Percentiles rank a stretch among this genome's conserved stretches.
These are phyloP conservation scores for Peromyscus maniculatus DNA, from an alignment of 2,113 vertebrate genomes.

Conservation along the genomic window DNA sequence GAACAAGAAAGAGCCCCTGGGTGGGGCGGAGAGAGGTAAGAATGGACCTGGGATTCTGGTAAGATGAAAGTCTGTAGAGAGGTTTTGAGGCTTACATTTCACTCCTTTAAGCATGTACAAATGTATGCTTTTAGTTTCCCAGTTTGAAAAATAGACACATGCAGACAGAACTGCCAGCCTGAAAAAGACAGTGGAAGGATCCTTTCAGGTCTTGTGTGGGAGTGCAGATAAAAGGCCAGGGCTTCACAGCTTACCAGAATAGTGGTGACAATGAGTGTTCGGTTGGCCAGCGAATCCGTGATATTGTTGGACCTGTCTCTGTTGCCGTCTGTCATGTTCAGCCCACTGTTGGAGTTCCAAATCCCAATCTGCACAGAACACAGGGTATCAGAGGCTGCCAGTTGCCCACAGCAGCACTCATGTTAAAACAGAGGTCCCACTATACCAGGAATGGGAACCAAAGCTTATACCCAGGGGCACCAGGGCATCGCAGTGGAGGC, in stretches of 20 bases:
- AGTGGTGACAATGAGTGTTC: constrained; percentile 97
- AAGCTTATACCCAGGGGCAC: background rate
- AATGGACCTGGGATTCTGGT: background rate
- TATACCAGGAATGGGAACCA: background rate
- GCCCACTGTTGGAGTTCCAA: constrained; percentile 97
- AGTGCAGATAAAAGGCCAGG: background rate
- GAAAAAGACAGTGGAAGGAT: background rate
- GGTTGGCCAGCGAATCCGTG: constrained; percentile 95
- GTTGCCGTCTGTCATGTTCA: constrained; percentile 95
- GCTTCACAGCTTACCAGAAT: constrained; percentile 93
- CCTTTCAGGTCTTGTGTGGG: background rate
- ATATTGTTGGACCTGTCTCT: constrained; percentile 93
- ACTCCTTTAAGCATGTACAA: background rate
- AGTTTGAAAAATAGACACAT: background rate
- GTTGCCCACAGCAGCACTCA: fast-evolving
- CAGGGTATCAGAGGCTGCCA: constrained; percentile 55
- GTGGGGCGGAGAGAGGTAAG: fast-evolving
- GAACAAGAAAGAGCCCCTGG: background rate
- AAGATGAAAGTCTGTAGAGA: background rate
- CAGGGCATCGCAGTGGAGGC: constrained; percentile 50
- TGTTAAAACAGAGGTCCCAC: background rate
- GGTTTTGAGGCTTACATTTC: background rate
- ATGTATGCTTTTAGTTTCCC: background rate
- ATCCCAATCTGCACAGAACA: constrained; percentile 93
- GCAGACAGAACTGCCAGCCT: background rate